Evolutionary conservation across 2,113 vertebrate species (phyloP), one percentile per base, ranked within the genome.

Genomic region (Ciconia boyciana): DNA sequence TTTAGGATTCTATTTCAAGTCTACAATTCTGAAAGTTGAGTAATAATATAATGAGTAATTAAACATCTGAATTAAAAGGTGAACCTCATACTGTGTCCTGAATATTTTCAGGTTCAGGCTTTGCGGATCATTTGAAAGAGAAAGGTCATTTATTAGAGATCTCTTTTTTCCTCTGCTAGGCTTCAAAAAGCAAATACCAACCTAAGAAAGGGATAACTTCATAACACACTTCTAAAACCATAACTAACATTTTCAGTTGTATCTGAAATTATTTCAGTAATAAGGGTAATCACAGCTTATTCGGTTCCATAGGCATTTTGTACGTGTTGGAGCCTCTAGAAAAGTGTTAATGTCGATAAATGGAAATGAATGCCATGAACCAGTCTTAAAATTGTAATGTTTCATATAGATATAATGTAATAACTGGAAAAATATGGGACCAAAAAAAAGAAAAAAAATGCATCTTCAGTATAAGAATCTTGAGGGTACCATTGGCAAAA

Each of bases 61-160:
- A 89, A 87, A 72, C 16, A 68, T n/a, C 9, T 66, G 76, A 87
- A 92, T 93, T 94, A 87, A 93, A 89, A 95, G 77, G 85, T 82
- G 74, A 94, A 48, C 20, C n/a, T 89, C 44, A 19, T 43, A 66
- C 55, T 3, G 4, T 82, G 61, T 71, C 65, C 69, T 91, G 81
- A 70, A n/a, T 84, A 72, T 90, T 91, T 96, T 71, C 70, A 87
- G 46, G 54, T 39, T 76, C 36, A 41, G 52, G 58, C 32, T 89
- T 87, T 48, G 18, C 28, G 86, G 55, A 48, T 55, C 1, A 14
- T 78, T 74, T 76, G 57, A 65, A 54, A 89, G 57, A 65, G 52
- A 86, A 94, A 91, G 51, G 74, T 87, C 57, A 72, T 69, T 94
- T 78, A 48, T 75, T 81, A 84, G 46, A 41, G 9, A 51, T 20